Conservation (phyloP, 2,797 vertebrate genomes). For the Hoplostethus atlanticus region DNA sequence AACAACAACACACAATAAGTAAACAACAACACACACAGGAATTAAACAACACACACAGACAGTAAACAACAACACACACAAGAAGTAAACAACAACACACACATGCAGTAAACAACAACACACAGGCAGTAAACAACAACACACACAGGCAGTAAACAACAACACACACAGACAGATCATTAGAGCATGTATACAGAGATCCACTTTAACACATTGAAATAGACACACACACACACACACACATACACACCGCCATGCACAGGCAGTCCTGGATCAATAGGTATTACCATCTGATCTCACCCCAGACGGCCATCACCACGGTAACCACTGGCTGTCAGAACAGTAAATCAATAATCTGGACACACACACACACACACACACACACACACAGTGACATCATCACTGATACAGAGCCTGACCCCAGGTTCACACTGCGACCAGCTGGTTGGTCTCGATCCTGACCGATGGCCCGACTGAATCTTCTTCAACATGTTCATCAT, state of each 20-base stretch:
- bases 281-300: neutral
- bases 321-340: slow-evolving; percentile 9
- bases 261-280: slow-evolving; percentile 11
- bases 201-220: slow-evolving; percentile 4
- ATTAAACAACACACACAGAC: no score
- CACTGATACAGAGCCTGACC: no score
- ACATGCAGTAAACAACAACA: neutral
- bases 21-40: neutral
- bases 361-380: neutral
- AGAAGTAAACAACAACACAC: no score
- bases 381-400: no score
- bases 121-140: neutral
- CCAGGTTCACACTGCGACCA: no score
- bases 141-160: neutral
- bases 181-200: neutral
- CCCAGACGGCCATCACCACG: neutral
- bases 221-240: slow-evolving; percentile 1
- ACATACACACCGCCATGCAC: neutral
- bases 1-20: neutral
- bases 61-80: neutral
- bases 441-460: no score
- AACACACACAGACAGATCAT: neutral
- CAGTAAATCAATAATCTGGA: neutral
- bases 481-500: no score
- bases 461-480: no score